Conservation (phyloP, 2,797 vertebrate species). For the Sebastes oblongus region DNA sequence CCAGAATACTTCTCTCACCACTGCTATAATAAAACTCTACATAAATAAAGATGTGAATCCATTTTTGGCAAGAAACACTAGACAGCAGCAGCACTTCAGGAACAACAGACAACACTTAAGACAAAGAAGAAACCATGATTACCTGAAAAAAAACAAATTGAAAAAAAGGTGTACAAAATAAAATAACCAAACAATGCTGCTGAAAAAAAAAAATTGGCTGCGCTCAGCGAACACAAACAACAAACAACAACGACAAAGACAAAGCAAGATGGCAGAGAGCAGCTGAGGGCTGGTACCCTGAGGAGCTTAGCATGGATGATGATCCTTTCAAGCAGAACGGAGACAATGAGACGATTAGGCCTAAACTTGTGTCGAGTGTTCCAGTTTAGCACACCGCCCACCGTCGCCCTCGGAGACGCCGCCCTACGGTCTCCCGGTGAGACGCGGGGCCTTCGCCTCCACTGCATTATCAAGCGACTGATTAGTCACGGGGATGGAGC, state of each 20-base stretch:
- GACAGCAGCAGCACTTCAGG: neutral
- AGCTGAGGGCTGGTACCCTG: constrained; percentile 56
- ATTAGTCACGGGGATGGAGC: constrained; percentile 42
- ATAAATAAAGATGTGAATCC: constrained; percentile 2
- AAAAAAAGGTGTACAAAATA: constrained; percentile 28
- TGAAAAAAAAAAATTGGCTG: neutral
- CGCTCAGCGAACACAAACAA: constrained; percentile 32
- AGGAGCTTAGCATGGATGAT: constrained; percentile 68
- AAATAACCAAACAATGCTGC: neutral
- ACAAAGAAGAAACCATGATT: neutral
- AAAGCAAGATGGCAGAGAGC: constrained; percentile 61
- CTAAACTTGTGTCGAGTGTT: constrained; percentile 75
- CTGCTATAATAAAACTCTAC: neutral
- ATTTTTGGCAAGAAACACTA: neutral
- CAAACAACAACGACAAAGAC: constrained; percentile 34
- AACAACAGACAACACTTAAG: neutral
- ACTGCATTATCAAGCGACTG: constrained; percentile 36
- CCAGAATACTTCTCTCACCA: neutral
- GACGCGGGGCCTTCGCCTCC: neutral
- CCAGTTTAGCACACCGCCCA: constrained; percentile 57
- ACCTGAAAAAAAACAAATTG: neutral
- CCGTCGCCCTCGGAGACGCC: constrained; percentile 43
- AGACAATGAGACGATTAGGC: constrained; percentile 81
- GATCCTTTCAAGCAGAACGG: constrained; percentile 82
- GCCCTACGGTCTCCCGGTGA: constrained; percentile 27